These are phyloP conservation scores for Schizothorax lantsangensis DNA, from an alignment of 2,797 vertebrate genomes.

Conservation along the genomic window DNA sequence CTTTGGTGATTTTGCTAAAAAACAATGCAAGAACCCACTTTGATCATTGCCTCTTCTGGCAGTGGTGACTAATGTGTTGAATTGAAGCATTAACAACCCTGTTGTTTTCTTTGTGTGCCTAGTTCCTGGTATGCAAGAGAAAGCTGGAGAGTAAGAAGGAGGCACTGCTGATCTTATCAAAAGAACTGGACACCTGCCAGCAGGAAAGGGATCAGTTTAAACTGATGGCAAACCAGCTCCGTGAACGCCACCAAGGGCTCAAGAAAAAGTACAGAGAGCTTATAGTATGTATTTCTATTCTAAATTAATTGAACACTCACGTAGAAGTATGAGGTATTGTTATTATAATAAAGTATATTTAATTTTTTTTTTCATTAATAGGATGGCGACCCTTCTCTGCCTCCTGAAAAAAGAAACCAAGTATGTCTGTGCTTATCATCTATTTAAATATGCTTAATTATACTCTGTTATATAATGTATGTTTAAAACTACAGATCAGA, in stretches of 20 bases:
- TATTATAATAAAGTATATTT: not conserved
- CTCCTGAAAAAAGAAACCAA: conserved; percentile 95
- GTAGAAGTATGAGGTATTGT: not conserved
- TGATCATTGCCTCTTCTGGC: not conserved
- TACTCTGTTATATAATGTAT: not conserved
- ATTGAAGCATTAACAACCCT: not conserved
- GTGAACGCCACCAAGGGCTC: conserved; percentile 92
- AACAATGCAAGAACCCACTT: conserved; percentile 1
- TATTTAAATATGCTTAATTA: not conserved
- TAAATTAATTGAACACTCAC: not conserved
- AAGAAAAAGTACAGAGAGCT: conserved; percentile 97
- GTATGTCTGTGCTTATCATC: conserved; percentile 71
- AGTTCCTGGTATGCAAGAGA: conserved; percentile 94
- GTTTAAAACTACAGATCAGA: not conserved
- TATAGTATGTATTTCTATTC: conserved; percentile 81
- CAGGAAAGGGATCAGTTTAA: conserved; percentile 97
- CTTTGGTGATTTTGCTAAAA: not conserved
- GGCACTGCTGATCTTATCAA: conserved; percentile 94
- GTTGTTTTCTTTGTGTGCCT: conserved; percentile 46
- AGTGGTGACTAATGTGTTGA: not conserved
- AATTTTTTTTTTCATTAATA: conserved; percentile 65
- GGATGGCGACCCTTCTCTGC: conserved; percentile 93
- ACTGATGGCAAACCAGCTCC: conserved; percentile 97
- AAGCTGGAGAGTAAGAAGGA: conserved; percentile 98
- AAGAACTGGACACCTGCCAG: conserved; percentile 96